Percentiles rank a stretch among this genome's conserved stretches.
Conservation (phyloP, 1,140 invertebrate species). For the Heterodera schachtii region DNA sequence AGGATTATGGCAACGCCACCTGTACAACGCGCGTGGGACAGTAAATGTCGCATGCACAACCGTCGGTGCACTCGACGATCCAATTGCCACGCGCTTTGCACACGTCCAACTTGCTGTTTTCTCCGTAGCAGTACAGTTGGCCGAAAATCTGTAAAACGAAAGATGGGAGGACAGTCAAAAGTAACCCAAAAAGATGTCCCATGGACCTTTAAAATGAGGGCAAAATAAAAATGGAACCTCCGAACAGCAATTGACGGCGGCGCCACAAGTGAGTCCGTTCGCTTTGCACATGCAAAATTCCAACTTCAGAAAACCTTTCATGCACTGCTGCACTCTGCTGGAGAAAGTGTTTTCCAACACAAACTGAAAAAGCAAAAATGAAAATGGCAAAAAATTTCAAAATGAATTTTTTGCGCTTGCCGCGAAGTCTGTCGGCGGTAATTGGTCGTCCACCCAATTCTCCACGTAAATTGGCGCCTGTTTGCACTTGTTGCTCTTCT, state of each 20-base stretch:
- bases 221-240: constrained; percentile 25
- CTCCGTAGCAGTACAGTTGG: constrained; percentile 36
- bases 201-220: neutral
- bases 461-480: constrained; percentile 50
- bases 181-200: too few species aligned
- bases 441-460: constrained; percentile 51
- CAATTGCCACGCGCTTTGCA: constrained; percentile 6
- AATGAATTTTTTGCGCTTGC: neutral
- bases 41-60: constrained; percentile 33
- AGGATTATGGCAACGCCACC: neutral
- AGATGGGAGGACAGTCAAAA: neutral
- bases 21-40: constrained; percentile 43
- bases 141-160: constrained; percentile 33
- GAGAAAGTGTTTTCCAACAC: constrained; percentile 20
- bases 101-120: neutral
- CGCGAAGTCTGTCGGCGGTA: constrained; percentile 37
- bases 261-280: constrained; percentile 1
- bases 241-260: neutral
- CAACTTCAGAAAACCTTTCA: constrained; percentile 1
- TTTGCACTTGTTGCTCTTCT: neutral
- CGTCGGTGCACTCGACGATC: constrained; percentile 42
- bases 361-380: constrained; percentile 16
- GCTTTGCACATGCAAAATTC: constrained; percentile 21
- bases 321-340: neutral
- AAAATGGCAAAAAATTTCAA: constrained; percentile 11